Conservation (phyloP, 2,797 vertebrate genomes). For the Rhabdophis nuchalis region DNA sequence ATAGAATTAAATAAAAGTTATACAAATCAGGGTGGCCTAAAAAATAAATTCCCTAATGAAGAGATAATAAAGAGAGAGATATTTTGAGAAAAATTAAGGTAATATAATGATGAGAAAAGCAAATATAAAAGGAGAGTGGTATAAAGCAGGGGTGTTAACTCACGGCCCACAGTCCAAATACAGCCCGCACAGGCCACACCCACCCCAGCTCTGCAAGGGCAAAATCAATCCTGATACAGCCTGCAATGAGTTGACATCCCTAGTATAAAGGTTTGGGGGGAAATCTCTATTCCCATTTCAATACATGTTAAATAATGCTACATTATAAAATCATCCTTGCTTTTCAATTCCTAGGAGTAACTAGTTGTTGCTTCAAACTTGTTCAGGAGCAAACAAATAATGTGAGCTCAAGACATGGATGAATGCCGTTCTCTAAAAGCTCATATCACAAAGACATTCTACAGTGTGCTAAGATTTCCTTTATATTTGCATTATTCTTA, state of each 20-base stretch:
- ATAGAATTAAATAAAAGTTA: not conserved
- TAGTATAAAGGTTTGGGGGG: not conserved
- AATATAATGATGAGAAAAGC: not conserved
- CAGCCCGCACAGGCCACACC: not conserved
- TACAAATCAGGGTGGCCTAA: not conserved
- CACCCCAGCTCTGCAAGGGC: not conserved
- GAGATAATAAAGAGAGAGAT: not conserved
- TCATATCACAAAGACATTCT: not conserved
- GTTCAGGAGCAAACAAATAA: not conserved
- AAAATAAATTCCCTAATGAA: not conserved
- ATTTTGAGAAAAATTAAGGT: not conserved
- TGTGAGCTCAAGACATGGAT: not conserved
- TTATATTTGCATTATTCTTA: not conserved
- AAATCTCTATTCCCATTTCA: not conserved
- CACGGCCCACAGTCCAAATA: fast-evolving
- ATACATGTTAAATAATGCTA: not conserved
- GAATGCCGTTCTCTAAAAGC: not conserved
- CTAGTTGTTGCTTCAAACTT: not conserved
- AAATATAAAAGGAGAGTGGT: not conserved
- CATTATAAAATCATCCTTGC: not conserved
- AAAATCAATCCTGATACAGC: not conserved
- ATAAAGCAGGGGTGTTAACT: not conserved
- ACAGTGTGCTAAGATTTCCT: not conserved
- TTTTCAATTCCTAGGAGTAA: not conserved
- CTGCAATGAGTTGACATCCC: not conserved